phyloP scores from a whole-genome alignment of 1,140 invertebrate species.

The Luehdorfia chinensis region DNA sequence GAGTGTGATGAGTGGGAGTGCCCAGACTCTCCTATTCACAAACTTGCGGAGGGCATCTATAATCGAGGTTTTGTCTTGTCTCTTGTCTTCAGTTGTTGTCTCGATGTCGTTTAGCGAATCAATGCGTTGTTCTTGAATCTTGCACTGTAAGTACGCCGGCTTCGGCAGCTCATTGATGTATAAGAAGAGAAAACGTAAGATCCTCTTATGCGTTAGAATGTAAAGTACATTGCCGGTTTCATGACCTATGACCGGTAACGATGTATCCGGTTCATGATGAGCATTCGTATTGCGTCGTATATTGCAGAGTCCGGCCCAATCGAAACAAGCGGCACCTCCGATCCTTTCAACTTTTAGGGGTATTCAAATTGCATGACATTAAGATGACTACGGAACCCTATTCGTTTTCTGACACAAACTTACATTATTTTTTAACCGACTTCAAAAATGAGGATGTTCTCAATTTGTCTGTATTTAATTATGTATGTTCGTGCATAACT shows the following conservation, averaged over 20 bases:
- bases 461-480: too few relatives aligned
- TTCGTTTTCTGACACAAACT: too few relatives aligned
- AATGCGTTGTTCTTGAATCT: constrained; percentile 92
- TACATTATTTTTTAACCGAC: too few relatives aligned
- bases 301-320: constrained; percentile 93
- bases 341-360: too few relatives aligned
- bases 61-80: too few relatives aligned
- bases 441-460: too few relatives aligned
- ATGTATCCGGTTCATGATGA: constrained; percentile 97
- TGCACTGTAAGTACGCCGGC: constrained; percentile 93
- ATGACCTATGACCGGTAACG: constrained; percentile 97
- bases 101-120: constrained; percentile 97
- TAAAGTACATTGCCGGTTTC: constrained; percentile 98
- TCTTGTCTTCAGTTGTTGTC: constrained; percentile 93
- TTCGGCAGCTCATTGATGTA: constrained; percentile 98
- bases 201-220: constrained; percentile 99
- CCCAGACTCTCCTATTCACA: constrained; percentile 96
- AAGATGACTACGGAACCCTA: too few relatives aligned
- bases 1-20: constrained; percentile 94
- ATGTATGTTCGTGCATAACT: too few relatives aligned
- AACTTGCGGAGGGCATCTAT: constrained; percentile 98
- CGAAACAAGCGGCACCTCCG: constrained; percentile 89
- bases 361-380: too few relatives aligned
- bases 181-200: constrained; percentile 98
- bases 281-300: constrained; percentile 94